Percentiles rank a stretch among this genome's conserved stretches.
Evolutionary conservation across 1,140 invertebrate species (phyloP).

Genomic region (Sycophaga agraensis): DNA sequence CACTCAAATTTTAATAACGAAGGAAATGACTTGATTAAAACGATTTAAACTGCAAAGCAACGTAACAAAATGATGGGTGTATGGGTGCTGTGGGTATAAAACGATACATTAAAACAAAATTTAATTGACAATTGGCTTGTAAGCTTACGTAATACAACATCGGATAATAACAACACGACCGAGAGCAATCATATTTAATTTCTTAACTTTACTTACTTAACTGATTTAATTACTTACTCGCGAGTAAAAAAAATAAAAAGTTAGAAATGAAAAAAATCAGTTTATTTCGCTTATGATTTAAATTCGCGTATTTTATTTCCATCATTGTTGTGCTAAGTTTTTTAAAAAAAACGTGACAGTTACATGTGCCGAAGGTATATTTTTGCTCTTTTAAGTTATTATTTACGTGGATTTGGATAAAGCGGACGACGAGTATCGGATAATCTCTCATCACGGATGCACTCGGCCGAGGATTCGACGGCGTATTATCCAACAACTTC

Average conservation of each 20-base stretch:
- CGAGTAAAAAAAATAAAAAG: not conserved
- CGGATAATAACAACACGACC: not conserved
- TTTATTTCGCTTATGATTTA: not conserved
- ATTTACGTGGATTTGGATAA: not conserved
- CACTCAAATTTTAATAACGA: constrained; percentile 37
- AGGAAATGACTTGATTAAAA: constrained; percentile 22
- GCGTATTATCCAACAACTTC: not conserved
- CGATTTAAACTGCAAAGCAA: not conserved
- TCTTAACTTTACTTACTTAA: constrained; percentile 3
- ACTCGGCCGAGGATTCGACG: not conserved
- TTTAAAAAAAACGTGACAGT: not conserved
- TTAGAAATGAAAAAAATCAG: too few relatives aligned
- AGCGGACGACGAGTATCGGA: not conserved
- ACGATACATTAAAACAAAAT: constrained; percentile 17
- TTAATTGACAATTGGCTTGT: constrained; percentile 12
- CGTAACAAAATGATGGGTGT: constrained; percentile 32
- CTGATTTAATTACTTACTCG: not conserved
- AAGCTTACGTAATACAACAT: not conserved
- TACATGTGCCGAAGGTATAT: not conserved
- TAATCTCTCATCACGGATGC: not conserved
- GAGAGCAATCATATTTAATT: not conserved
- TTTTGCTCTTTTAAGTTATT: not conserved
- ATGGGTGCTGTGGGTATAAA: constrained; percentile 29
- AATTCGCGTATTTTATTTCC: not conserved
- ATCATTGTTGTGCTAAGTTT: not conserved